phyloP scores from a whole-genome alignment of 2,797 vertebrate species.

The Artibeus jamaicensis region DNA sequence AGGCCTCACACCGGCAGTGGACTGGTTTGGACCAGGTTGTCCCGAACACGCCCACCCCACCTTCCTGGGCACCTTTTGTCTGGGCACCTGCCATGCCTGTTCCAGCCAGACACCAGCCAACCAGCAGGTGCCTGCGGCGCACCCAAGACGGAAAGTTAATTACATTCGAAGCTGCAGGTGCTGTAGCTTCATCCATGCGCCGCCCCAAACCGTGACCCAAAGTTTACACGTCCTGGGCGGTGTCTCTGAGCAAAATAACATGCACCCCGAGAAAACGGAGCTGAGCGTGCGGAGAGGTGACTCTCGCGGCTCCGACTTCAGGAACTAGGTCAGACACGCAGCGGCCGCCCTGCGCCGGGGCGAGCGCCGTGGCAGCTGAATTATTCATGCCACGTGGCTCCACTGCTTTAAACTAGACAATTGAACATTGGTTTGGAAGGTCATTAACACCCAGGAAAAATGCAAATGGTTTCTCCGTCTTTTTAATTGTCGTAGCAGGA shows the following conservation, averaged over 20 bases:
- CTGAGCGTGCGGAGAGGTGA: not conserved
- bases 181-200: not conserved
- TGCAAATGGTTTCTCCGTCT: conserved; percentile 69
- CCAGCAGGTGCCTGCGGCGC: not conserved
- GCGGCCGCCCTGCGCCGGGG: not conserved
- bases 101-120: not conserved
- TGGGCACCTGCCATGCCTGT: not conserved
- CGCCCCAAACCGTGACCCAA: conserved; percentile 21
- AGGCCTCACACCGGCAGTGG: rapidly evolving
- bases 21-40: not conserved
- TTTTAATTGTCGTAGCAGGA: conserved; percentile 67
- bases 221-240: not conserved
- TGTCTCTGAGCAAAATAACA: not conserved
- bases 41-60: rapidly evolving
- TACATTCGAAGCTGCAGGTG: conserved; percentile 65
- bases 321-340: conserved; percentile 67
- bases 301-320: not conserved
- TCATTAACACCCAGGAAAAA: conserved; percentile 76
- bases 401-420: conserved; percentile 39
- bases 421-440: conserved; percentile 66
- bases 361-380: not conserved
- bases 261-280: not conserved
- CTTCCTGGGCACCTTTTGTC: not conserved
- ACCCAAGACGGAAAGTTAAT: conserved; percentile 59
- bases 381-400: conserved; percentile 58